These are phyloP conservation scores for Troides helena DNA, from an alignment of 2,888 invertebrate genomes.

Conservation along the genomic window DNA sequence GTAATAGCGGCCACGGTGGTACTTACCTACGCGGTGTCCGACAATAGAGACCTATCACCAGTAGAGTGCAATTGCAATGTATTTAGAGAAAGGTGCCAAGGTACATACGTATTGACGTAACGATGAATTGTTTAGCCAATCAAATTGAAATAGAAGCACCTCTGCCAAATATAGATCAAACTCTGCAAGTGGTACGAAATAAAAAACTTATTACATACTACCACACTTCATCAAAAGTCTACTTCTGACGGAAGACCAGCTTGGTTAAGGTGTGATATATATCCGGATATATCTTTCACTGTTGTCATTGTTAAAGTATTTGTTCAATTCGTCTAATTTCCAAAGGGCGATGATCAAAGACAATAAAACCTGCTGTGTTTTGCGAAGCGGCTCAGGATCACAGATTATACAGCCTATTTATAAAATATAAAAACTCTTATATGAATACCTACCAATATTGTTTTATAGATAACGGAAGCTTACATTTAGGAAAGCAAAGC, in stretches of 20 bases:
- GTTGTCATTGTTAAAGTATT: neutral
- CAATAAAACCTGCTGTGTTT: neutral
- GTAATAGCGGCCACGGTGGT: no score
- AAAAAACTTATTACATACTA: no score
- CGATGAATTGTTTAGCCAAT: slow-evolving; percentile 20
- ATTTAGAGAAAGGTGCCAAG: slow-evolving; percentile 14
- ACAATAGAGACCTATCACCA: neutral
- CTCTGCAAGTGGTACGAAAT: slow-evolving; percentile 13
- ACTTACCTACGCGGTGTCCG: no score
- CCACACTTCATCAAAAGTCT: slow-evolving; percentile 1
- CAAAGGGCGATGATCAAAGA: no score
- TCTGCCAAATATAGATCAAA: slow-evolving; percentile 7
- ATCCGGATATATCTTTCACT: neutral
- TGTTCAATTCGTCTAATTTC: no score
- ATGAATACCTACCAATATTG: neutral
- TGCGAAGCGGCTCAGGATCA: no score
- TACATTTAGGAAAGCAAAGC: no score
- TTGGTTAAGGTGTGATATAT: slow-evolving; percentile 17
- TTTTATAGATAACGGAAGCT: neutral
- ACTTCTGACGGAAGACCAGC: slow-evolving; percentile 16
- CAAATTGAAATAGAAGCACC: slow-evolving; percentile 6
- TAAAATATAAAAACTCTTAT: neutral
- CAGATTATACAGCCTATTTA: neutral
- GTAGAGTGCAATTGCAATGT: neutral
- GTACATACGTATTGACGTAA: slow-evolving; percentile 15